These are phyloP conservation scores for Phalacrocorax aristotelis DNA, from an alignment of 2,113 vertebrate species.

Conservation along the genomic window DNA sequence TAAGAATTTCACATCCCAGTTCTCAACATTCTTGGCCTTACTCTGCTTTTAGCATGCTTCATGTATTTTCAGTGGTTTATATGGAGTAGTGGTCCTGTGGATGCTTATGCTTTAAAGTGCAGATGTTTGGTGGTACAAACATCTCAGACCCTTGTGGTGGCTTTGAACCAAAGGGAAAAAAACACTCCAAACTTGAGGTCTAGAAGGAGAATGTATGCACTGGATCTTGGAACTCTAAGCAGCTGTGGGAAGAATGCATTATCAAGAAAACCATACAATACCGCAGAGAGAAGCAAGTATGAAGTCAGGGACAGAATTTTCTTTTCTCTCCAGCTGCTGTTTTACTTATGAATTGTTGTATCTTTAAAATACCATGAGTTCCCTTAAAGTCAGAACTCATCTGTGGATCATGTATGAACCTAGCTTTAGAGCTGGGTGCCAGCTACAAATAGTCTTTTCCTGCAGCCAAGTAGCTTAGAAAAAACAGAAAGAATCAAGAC, in stretches of 20 bases:
- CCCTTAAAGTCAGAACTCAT: not conserved
- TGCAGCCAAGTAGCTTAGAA: not conserved
- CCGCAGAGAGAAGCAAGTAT: not conserved
- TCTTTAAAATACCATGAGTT: not conserved
- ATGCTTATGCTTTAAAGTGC: not conserved
- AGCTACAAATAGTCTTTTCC: not conserved
- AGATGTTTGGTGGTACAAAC: not conserved
- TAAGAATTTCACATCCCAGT: not conserved
- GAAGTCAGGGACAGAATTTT: not conserved
- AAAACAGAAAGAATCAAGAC: not conserved
- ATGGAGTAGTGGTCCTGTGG: not conserved
- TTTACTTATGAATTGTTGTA: not conserved
- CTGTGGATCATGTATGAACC: not conserved
- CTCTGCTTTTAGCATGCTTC: not conserved
- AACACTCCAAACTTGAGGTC: accelerated
- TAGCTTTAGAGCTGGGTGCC: not conserved
- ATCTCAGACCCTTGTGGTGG: not conserved
- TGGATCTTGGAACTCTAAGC: not conserved
- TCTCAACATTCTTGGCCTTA: not conserved
- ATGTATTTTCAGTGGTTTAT: not conserved
- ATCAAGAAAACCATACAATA: not conserved
- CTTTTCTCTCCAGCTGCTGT: not conserved
- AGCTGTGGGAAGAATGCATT: not conserved
- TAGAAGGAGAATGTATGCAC: not conserved
- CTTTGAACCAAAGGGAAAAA: not conserved